Evolutionary conservation across 2,888 invertebrate species (phyloP).

Genomic region (Amphipoea oculea): DNA sequence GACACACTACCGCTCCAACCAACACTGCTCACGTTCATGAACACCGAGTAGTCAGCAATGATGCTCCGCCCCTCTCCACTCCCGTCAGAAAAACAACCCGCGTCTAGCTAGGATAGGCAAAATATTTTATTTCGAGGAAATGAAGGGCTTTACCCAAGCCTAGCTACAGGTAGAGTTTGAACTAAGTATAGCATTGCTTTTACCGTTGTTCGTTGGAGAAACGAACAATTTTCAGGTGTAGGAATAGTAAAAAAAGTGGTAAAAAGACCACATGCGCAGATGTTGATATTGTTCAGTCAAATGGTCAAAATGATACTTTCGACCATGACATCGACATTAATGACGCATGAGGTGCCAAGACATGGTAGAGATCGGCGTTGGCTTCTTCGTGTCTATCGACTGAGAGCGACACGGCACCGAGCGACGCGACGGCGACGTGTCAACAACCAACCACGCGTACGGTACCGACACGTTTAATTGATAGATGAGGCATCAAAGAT

Average conservation of each 20-base stretch:
- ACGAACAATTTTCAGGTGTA: slow-evolving; percentile 5
- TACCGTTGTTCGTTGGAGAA: slow-evolving; percentile 18
- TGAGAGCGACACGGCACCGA: slow-evolving; percentile 34
- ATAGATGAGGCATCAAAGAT: slow-evolving; percentile 23
- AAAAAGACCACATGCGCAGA: slow-evolving; percentile 6
- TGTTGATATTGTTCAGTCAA: neutral
- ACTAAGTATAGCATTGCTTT: slow-evolving; percentile 24
- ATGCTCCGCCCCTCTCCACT: slow-evolving; percentile 20
- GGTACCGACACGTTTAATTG: slow-evolving; percentile 36
- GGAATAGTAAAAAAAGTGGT: neutral
- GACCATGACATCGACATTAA: slow-evolving; percentile 18
- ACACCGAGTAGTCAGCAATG: slow-evolving; percentile 41
- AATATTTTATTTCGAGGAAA: slow-evolving; percentile 23
- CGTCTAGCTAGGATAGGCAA: slow-evolving; percentile 11
- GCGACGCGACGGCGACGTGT: slow-evolving; percentile 69
- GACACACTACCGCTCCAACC: slow-evolving; percentile 59
- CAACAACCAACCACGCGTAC: slow-evolving; percentile 69
- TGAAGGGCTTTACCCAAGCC: slow-evolving; percentile 35
- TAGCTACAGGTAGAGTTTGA: neutral
- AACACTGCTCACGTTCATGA: slow-evolving; percentile 48
- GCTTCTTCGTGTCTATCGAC: slow-evolving; percentile 18
- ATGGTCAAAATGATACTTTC: slow-evolving; percentile 19
- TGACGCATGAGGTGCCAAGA: slow-evolving; percentile 33
- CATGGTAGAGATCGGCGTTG: slow-evolving; percentile 7
- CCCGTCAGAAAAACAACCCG: slow-evolving; percentile 15